Evolutionary conservation across 2,888 invertebrate species (phyloP), one percentile per base, ranked within the genome.

Genomic region (Caenorhabditis wallacei): DNA sequence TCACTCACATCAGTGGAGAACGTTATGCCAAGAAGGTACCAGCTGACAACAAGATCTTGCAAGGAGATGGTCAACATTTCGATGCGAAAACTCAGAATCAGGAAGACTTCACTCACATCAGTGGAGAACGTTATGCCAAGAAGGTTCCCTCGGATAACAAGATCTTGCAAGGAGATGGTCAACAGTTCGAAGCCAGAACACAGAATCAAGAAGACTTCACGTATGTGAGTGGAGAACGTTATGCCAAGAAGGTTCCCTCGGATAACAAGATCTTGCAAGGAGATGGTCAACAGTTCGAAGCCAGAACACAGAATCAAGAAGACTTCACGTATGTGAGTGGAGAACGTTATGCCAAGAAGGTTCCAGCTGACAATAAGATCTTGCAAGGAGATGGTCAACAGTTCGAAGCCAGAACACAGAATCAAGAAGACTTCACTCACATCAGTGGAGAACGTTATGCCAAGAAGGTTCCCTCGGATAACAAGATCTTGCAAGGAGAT

Each of bases 141-240:
- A 61, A 61, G 61, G 22, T 61, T 22, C 61, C 61, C 3, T 16
- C 13, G 16, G 40, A 61, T 22, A 61, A 61, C 61, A 61, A 61
- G 61, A 61, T 61, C 13, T 40, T 61, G 16, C 61, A 61, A 22
- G 43, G 43, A 18, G 61, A 61, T 35, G 61, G 61, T 10, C 61
- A 61, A 43, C 40, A 61, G 22, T 61, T 61, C 11, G 43, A 61
- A 61, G 40, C 43, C 7, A 61, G 24, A 22, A 61, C 61, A 3
- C 61, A 61, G 61, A 61, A 61, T n/a, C 61, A 61, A 18, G 61
- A 61, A 13, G 61, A 61, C 61, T 61, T 61, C 61, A 61, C 61
- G 2, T 11, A 61, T 22, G 20, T 43, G 1, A 43, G 43, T 43
- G 61, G 61, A 22, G 61, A 61, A 20, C 61, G 61, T 1, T 61